Evolutionary conservation across 2,888 invertebrate species (phyloP).

Genomic region (Ctenicera cuprea): DNA sequence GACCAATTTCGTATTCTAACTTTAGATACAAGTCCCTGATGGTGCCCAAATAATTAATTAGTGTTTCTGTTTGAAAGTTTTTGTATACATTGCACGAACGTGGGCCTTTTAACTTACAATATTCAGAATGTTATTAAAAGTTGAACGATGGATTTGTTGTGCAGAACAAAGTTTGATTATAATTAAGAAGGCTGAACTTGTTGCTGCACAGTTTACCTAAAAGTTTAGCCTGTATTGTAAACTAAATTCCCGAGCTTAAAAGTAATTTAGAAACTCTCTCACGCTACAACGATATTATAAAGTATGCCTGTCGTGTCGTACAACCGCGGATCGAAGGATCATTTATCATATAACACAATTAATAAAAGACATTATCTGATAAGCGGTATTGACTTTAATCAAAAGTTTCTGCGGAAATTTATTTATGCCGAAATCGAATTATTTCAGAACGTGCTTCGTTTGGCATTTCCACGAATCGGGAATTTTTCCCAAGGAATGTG

Average conservation of each 20-base stretch:
- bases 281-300: background rate
- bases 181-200: constrained; percentile 23
- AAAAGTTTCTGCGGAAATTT: constrained; percentile 17
- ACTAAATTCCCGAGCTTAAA: background rate
- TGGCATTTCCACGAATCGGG: no score
- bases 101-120: background rate
- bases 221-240: constrained; percentile 6
- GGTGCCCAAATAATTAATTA: no score
- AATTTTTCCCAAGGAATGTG: no score
- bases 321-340: background rate
- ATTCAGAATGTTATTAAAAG: constrained; percentile 23
- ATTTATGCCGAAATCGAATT: constrained; percentile 23
- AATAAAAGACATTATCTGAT: constrained; percentile 22
- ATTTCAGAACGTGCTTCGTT: constrained; percentile 10
- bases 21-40: no score
- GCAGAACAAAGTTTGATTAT: constrained; percentile 31
- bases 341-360: constrained; percentile 20
- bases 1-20: no score
- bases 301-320: constrained; percentile 1
- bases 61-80: no score
- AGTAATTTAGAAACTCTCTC: constrained; percentile 2
- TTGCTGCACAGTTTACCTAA: constrained; percentile 5
- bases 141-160: constrained; percentile 23
- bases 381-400: constrained; percentile 19
- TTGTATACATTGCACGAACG: no score